phyloP scores from a whole-genome alignment of 2,888 invertebrate species.

The Patella ulyssiponensis region DNA sequence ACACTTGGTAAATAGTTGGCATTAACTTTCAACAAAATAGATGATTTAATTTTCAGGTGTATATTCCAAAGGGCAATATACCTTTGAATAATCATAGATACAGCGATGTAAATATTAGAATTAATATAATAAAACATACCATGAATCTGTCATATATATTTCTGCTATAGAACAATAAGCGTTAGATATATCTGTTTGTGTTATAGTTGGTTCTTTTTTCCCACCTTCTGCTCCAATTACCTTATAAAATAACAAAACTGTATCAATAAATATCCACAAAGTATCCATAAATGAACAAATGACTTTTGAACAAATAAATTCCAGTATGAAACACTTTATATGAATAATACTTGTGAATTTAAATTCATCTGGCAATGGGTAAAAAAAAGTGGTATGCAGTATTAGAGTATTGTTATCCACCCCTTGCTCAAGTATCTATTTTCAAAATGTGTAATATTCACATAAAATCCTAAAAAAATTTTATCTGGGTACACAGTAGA shows the following conservation, averaged over 20 bases:
- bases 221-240: conserved; percentile 58
- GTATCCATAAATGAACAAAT: too few relatives aligned
- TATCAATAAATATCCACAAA: too few relatives aligned
- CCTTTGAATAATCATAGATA: too few relatives aligned
- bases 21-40: too few relatives aligned
- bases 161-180: conserved; percentile 73
- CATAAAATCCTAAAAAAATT: too few relatives aligned
- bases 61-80: too few relatives aligned
- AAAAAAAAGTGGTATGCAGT: background rate
- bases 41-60: too few relatives aligned
- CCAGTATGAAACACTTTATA: background rate
- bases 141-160: conserved; percentile 73
- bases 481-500: too few relatives aligned
- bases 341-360: background rate
- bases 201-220: conserved; percentile 38
- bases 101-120: too few relatives aligned
- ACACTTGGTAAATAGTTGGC: too few relatives aligned
- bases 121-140: conserved; percentile 54
- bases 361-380: background rate
- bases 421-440: background rate
- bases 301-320: background rate
- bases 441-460: too few relatives aligned
- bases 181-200: conserved; percentile 67
- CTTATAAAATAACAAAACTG: conserved; percentile 28
- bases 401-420: background rate